These are phyloP conservation scores for Lycocerus yunnanus DNA, from an alignment of 2,888 invertebrate genomes.

Conservation along the genomic window DNA sequence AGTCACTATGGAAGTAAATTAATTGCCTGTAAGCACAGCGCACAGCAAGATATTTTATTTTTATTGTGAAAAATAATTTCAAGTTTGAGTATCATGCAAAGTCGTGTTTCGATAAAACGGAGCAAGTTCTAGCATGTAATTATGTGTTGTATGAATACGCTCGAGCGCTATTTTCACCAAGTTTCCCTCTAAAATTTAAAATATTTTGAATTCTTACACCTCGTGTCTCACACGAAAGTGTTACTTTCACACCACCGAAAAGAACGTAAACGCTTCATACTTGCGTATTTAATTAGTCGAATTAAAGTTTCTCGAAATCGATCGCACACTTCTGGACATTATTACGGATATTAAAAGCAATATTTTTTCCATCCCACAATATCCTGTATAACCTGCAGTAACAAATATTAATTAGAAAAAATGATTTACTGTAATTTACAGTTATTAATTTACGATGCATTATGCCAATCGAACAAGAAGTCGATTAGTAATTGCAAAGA, in stretches of 20 bases:
- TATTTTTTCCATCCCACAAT: no score
- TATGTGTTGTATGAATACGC: not conserved
- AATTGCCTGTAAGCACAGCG: not conserved
- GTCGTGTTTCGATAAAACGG: not conserved
- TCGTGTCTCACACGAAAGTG: not conserved
- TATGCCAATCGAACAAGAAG: not conserved
- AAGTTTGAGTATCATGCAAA: not conserved
- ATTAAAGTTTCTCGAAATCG: not conserved
- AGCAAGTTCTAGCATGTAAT: not conserved
- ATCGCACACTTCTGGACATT: no score
- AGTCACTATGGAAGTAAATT: not conserved
- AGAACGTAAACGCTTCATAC: not conserved
- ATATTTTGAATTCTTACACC: not conserved
- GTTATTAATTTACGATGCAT: not conserved
- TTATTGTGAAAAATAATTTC: not conserved
- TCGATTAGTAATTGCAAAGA: not conserved
- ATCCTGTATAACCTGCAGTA: not conserved
- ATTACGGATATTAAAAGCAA: no score
- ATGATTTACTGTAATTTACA: not conserved
- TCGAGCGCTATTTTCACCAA: not conserved
- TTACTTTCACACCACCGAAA: not conserved
- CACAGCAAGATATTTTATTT: not conserved
- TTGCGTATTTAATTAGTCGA: not conserved
- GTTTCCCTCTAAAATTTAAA: not conserved
- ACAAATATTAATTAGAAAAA: not conserved